Evolutionary conservation across 2,113 vertebrate genomes (phyloP).

Genomic region (Bothrops jararaca): DNA sequence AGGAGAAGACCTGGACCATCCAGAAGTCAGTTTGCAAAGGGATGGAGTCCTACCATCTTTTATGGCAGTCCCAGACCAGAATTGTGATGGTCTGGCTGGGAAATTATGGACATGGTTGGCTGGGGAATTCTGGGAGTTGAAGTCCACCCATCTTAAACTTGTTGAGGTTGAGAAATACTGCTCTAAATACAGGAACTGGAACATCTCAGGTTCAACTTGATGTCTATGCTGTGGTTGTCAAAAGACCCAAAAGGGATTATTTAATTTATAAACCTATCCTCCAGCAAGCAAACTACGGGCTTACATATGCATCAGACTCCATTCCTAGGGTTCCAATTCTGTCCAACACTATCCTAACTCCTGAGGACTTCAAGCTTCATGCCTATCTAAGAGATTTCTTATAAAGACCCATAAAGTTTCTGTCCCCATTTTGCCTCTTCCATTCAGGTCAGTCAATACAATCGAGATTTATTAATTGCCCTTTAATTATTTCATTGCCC

Average conservation of each 20-base stretch:
- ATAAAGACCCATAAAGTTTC: neutral
- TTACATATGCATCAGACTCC: neutral
- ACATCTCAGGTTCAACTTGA: neutral
- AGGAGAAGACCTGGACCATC: neutral
- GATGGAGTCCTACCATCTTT: neutral
- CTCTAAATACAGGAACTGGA: neutral
- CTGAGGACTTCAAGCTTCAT: neutral
- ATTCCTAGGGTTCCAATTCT: neutral
- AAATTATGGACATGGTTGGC: neutral
- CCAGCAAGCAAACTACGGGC: neutral
- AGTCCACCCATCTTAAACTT: neutral
- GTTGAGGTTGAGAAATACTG: neutral
- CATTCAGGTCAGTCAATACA: neutral
- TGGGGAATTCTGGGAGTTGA: neutral
- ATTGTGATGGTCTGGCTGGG: neutral
- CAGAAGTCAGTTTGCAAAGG: neutral
- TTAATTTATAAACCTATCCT: neutral
- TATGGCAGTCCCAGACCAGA: neutral
- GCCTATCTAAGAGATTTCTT: neutral
- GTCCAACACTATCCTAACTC: neutral
- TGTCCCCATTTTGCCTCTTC: neutral
- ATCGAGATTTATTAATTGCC: neutral
- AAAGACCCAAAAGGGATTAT: neutral
- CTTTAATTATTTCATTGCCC: neutral
- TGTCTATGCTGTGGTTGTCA: neutral